Percentiles rank a stretch among this genome's conserved stretches.
phyloP scores from a whole-genome alignment of 2,797 vertebrate species.

The Siniperca obscura region DNA sequence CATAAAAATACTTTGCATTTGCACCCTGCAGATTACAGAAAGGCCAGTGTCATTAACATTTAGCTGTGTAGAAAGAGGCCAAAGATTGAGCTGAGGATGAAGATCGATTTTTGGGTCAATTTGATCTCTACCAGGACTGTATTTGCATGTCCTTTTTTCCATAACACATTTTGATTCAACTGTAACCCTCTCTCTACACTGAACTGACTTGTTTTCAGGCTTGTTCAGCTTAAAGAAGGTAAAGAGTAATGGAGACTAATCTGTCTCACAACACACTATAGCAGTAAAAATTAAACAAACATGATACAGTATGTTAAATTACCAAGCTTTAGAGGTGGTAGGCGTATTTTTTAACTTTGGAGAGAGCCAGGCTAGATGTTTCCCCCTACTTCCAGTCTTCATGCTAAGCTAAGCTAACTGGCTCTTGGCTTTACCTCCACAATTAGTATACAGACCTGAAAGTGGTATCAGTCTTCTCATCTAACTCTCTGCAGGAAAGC shows the following conservation, averaged over 20 bases:
- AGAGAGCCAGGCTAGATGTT: neutral
- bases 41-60: neutral
- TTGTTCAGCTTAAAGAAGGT: conserved; percentile 7
- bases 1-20: neutral
- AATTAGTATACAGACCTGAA: neutral
- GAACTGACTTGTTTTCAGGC: neutral
- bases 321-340: neutral
- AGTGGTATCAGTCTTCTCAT: no score
- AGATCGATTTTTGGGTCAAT: neutral
- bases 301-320: neutral
- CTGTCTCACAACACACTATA: neutral
- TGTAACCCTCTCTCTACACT: neutral
- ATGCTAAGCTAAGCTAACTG: neutral
- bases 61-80: neutral
- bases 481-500: neutral
- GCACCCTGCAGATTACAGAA: neutral
- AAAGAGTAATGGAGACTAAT: neutral
- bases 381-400: neutral
- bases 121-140: neutral
- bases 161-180: neutral
- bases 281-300: neutral
- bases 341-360: neutral
- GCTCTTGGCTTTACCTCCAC: neutral
- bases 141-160: neutral
- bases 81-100: neutral